Percentiles rank a stretch among this genome's conserved stretches.
Evolutionary conservation across 2,888 invertebrate species (phyloP).

Genomic region (Melanargia galathea): DNA sequence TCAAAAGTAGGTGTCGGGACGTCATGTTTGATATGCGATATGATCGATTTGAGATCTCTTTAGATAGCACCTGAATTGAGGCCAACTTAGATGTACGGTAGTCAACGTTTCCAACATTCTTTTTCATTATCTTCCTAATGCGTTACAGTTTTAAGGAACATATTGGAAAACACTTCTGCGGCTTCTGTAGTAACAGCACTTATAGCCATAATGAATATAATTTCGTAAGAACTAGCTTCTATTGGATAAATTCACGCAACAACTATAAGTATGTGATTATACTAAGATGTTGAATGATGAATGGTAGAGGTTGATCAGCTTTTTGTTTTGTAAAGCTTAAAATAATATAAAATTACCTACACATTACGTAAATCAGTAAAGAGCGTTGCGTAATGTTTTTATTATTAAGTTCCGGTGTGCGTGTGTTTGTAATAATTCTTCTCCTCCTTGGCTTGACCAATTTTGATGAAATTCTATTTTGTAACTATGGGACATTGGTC

Average conservation of each 20-base stretch:
- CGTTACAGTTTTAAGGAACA: slow-evolving; percentile 17
- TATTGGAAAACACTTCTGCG: slow-evolving; percentile 2
- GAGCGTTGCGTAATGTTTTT: slow-evolving; percentile 6
- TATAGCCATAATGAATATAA: slow-evolving; percentile 35
- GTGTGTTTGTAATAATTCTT: no score
- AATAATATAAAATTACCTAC: neutral
- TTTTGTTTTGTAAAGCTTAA: slow-evolving; percentile 12
- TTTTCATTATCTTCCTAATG: slow-evolving; percentile 25
- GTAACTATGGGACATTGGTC: no score
- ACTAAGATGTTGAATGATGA: slow-evolving; percentile 15
- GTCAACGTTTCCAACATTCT: slow-evolving; percentile 38
- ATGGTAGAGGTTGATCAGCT: slow-evolving; percentile 2
- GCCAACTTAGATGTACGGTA: slow-evolving; percentile 51
- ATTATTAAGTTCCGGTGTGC: no score
- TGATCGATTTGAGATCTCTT: slow-evolving; percentile 62
- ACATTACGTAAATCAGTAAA: slow-evolving; percentile 9
- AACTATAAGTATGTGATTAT: slow-evolving; percentile 5
- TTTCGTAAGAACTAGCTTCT: slow-evolving; percentile 39
- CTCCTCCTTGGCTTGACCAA: no score
- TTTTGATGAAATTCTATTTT: no score
- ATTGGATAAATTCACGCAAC: slow-evolving; percentile 24
- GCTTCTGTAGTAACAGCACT: slow-evolving; percentile 41
- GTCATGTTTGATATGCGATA: slow-evolving; percentile 56
- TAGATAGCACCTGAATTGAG: slow-evolving; percentile 62
- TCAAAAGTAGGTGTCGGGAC: slow-evolving; percentile 49